These are phyloP conservation scores for Caenorhabditis afra DNA, from an alignment of 2,888 invertebrate genomes.

Conservation along the genomic window DNA sequence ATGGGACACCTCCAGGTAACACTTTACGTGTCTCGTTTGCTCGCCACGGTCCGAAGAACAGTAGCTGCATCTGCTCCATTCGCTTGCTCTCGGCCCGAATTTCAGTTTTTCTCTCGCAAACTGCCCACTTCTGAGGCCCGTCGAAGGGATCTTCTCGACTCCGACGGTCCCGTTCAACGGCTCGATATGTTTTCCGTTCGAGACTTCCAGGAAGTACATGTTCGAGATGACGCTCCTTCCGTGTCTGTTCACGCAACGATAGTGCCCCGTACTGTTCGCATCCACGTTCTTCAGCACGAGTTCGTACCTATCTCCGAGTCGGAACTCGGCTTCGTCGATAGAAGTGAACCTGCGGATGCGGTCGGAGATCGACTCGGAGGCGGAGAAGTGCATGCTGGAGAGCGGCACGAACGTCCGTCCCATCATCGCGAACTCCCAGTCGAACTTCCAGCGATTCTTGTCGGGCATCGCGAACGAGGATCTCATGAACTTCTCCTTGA, in stretches of 20 bases:
- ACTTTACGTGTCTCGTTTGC: constrained; percentile 47
- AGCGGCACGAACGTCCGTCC: constrained; percentile 47
- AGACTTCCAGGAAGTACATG: constrained; percentile 59
- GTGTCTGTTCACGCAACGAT: constrained; percentile 61
- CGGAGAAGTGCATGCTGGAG: constrained; percentile 61
- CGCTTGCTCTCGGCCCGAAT: constrained; percentile 18
- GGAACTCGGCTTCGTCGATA: constrained; percentile 54
- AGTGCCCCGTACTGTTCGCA: constrained; percentile 60
- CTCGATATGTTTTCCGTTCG: constrained; percentile 31
- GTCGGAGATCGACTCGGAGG: constrained; percentile 54
- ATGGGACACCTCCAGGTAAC: constrained; percentile 32
- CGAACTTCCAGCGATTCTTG: constrained; percentile 61
- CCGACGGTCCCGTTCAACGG: constrained; percentile 17
- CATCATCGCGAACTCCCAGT: constrained; percentile 65
- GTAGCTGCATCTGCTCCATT: constrained; percentile 60
- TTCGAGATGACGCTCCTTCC: constrained; percentile 45
- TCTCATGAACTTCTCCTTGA: constrained; percentile 55
- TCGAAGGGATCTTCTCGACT: constrained; percentile 4
- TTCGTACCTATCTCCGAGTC: constrained; percentile 64
- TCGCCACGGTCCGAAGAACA: constrained; percentile 62
- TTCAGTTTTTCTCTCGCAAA: constrained; percentile 18
- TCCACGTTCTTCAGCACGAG: constrained; percentile 57
- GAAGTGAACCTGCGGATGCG: constrained; percentile 61
- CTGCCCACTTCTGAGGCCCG: constrained; percentile 19
- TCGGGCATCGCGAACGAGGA: constrained; percentile 50